Percentiles rank a stretch among this genome's conserved stretches.
phyloP scores from a whole-genome alignment of 2,888 invertebrate genomes.

The Melinaea marsaeus region DNA sequence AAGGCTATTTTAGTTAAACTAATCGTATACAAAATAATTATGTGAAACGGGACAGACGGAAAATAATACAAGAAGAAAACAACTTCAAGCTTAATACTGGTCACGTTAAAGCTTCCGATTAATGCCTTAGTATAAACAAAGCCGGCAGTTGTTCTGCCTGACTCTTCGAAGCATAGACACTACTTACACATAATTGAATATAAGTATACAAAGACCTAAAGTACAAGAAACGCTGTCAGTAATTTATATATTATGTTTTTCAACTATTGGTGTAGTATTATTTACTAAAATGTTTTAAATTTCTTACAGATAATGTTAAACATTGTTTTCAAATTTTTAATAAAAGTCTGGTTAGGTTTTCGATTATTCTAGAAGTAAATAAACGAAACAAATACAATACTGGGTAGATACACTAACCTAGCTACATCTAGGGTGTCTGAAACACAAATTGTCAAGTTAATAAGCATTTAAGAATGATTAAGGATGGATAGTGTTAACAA shows the following conservation, averaged over 20 bases:
- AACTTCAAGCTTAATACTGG: slow-evolving; percentile 72
- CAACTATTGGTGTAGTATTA: neutral
- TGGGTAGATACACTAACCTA: slow-evolving; percentile 63
- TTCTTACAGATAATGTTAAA: neutral
- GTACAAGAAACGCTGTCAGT: neutral
- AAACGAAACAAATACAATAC: slow-evolving; percentile 47
- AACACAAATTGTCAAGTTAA: slow-evolving; percentile 78
- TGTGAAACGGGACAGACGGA: slow-evolving; percentile 68
- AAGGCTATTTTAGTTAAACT: slow-evolving; percentile 33
- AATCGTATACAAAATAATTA: slow-evolving; percentile 56
- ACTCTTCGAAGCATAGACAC: slow-evolving; percentile 52
- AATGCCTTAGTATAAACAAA: slow-evolving; percentile 64
- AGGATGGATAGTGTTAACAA: slow-evolving; percentile 67
- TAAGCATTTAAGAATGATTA: slow-evolving; percentile 61
- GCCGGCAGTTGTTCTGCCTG: slow-evolving; percentile 37
- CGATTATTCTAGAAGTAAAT: slow-evolving; percentile 14
- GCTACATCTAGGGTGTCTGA: slow-evolving; percentile 64
- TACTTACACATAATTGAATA: slow-evolving; percentile 29
- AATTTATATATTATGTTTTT: neutral
- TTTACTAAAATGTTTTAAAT: neutral
- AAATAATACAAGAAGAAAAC: slow-evolving; percentile 69
- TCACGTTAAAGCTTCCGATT: slow-evolving; percentile 72
- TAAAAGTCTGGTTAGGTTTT: neutral
- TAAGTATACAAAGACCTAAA: slow-evolving; percentile 1
- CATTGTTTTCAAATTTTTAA: neutral